Evolutionary conservation across 1,140 invertebrate genomes (phyloP).

Genomic region (Papilio glaucus): DNA sequence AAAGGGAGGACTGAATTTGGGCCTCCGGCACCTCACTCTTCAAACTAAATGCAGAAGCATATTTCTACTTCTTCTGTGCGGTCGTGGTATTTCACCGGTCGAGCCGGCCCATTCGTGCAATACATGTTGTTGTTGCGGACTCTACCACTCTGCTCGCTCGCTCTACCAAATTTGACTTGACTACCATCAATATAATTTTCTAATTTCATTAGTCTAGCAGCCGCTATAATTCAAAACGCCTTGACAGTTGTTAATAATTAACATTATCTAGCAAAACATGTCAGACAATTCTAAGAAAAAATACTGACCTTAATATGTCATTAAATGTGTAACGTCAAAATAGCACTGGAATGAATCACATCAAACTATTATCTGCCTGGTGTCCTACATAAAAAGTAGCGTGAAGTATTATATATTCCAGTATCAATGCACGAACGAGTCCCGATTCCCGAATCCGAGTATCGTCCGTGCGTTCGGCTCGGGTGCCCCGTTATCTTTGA

Average conservation of each 20-base stretch:
- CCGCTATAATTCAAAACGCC: not conserved
- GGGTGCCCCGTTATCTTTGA: slow-evolving; percentile 67
- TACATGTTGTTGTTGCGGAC: no score
- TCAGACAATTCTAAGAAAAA: not conserved
- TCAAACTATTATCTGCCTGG: not conserved
- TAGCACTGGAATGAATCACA: not conserved
- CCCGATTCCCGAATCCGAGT: slow-evolving; percentile 39
- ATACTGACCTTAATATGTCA: slow-evolving; percentile 4
- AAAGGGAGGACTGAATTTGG: no score
- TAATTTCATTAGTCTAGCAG: not conserved
- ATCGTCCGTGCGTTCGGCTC: slow-evolving; percentile 42
- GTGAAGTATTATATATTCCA: slow-evolving; percentile 28
- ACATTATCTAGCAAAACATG: not conserved
- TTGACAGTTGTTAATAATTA: not conserved
- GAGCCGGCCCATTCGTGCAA: no score
- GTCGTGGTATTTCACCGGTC: no score
- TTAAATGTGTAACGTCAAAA: not conserved
- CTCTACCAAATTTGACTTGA: no score
- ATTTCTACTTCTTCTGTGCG: no score
- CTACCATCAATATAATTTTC: no score
- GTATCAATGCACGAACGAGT: slow-evolving; percentile 29
- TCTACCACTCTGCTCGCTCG: no score
- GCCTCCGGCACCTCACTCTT: no score
- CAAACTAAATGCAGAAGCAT: no score
- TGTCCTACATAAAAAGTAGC: slow-evolving; percentile 14